Base-by-base conservation (phyloP, 64 coral and sea anemone genomes). In the Montipora efflorescens region DNA sequence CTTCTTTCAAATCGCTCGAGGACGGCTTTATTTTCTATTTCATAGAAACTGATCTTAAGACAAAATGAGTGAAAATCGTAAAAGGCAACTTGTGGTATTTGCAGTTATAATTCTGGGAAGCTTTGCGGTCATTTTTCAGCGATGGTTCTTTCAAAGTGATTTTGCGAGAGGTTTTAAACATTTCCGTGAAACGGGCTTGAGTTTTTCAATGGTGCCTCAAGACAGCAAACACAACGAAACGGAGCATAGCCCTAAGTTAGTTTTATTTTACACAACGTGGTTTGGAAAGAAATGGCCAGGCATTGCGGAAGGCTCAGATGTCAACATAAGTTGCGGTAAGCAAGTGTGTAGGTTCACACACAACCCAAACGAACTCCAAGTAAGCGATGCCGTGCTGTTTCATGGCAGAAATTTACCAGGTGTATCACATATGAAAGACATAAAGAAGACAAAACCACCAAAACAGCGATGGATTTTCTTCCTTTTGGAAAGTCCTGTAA, bases 401-500 rank as follows among this genome's bases (percentile, higher is more conserved):
- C 90, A 92, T 79, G 90, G 80, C 5, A 23, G 80, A 77, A 81
- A 92, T 48, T 71, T 92, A 23, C 90, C 90, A 47, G 77, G 78
- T 59, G 64, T 9, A 52, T 0, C 2, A 13, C 18, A 53, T 19
- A 71, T 91, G 79, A 89, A 89, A 9, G 20, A n/a, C 5, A 23
- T 71, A 21, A 21, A 15, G 4, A 71, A 71, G 68, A 71, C 5
- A 5, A 71, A 71, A 71, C 68, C 58, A 14, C 62, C 58, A 12
- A 66, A 71, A 76, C 94, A 95, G 18, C 84, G 88, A 88, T 95
- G 94, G 94, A 51, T 95, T 82, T 95, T 46, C 9, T 82, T 73
- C 5, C 79, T 47, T 16, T 82, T 87, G 2, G 94, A 95, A 76
- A 87, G 76, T 61, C 94, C 94, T 15, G 19, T 80, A 43, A 66